Evolutionary conservation across 2,888 invertebrate genomes (phyloP).

Genomic region (Entomobrya proxima): DNA sequence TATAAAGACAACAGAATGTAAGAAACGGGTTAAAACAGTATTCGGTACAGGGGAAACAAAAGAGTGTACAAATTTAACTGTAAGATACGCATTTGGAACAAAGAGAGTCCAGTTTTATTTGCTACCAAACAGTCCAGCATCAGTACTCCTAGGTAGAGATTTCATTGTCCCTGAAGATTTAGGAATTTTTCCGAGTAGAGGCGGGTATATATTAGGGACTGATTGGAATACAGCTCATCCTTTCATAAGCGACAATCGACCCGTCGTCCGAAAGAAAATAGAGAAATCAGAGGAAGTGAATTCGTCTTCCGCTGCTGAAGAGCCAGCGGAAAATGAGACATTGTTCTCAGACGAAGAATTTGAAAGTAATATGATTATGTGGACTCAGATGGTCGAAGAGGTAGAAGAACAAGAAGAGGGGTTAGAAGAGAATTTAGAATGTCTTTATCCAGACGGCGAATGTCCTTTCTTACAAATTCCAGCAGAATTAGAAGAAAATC

Average conservation of each 20-base stretch:
- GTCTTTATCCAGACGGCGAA: neutral
- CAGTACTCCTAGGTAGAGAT: constrained; percentile 8
- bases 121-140: neutral
- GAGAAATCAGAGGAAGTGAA: neutral
- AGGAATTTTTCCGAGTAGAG: neutral
- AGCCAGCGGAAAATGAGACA: neutral
- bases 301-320: neutral
- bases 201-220: neutral
- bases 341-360: neutral
- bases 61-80: neutral
- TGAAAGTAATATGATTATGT: neutral
- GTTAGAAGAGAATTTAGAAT: neutral
- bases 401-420: neutral
- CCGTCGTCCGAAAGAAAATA: neutral
- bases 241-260: neutral
- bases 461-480: constrained; percentile 1
- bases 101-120: neutral
- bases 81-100: neutral
- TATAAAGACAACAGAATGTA: neutral
- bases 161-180: neutral
- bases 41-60: neutral
- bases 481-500: neutral
- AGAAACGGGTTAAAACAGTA: neutral
- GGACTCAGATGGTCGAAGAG: neutral
- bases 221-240: neutral